A percentile compares a stretch with the other conserved stretches of the same genome.
Evolutionary conservation across 2,113 vertebrate genomes (phyloP).

Genomic region (Coryphaenoides rupestris): DNA sequence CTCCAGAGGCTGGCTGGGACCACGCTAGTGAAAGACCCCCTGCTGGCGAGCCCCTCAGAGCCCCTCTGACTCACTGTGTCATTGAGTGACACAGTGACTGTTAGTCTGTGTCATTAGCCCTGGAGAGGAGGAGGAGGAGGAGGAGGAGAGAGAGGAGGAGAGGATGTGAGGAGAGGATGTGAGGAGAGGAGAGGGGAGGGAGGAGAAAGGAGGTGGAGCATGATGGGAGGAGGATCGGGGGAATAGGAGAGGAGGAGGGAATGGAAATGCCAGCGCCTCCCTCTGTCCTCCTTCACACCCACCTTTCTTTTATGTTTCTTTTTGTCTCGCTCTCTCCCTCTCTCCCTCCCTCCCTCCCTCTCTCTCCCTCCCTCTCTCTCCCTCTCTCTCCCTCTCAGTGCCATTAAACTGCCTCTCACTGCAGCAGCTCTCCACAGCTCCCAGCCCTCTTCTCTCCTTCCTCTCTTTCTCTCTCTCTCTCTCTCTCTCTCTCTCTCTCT

Average conservation of each 20-base stretch:
- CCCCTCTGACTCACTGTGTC: too few species aligned
- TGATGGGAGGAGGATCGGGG: too few species aligned
- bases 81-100: slow-evolving; percentile 61
- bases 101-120: slow-evolving; percentile 20
- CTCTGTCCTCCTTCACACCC: background rate
- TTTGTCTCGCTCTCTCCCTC: background rate
- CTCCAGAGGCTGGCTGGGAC: slow-evolving; percentile 36
- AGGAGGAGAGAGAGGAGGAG: too few species aligned
- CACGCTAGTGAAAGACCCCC: slow-evolving; percentile 15
- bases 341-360: background rate
- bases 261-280: too few species aligned
- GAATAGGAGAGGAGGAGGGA: too few species aligned
- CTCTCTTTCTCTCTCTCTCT: background rate
- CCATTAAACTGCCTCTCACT: background rate
- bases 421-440: background rate
- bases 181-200: too few species aligned
- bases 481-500: background rate
- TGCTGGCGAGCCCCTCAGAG: too few species aligned
- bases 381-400: background rate
- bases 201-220: too few species aligned
- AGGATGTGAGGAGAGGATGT: too few species aligned
- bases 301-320: background rate
- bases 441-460: too few species aligned
- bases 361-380: background rate
- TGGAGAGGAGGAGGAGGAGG: too few species aligned